Conservation (phyloP, 2,797 vertebrate species). For the Liparis tanakae region DNA sequence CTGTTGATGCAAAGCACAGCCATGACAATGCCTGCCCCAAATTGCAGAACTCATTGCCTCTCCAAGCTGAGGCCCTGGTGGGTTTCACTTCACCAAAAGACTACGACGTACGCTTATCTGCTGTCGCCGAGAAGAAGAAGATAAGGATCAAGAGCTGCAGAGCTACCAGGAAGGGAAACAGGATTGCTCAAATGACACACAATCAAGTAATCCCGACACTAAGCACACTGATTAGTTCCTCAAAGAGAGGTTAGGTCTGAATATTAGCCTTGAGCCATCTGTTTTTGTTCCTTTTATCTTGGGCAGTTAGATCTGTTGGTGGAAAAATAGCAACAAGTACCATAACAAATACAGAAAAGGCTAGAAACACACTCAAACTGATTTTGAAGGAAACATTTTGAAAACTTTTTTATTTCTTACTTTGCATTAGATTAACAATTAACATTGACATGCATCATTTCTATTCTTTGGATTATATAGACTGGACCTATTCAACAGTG, state of each 20-base stretch:
- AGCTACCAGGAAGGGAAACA: constrained; percentile 52
- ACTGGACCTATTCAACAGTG: not conserved
- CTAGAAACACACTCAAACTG: not conserved
- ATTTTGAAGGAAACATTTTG: not conserved
- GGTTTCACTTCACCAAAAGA: constrained; percentile 47
- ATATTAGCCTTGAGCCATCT: constrained; percentile 50
- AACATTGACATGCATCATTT: not conserved
- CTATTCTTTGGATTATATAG: not conserved
- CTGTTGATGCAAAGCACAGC: constrained; percentile 69
- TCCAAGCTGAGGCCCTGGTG: constrained; percentile 23
- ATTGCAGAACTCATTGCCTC: constrained; percentile 45
- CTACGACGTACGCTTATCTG: constrained; percentile 63
- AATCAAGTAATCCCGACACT: constrained; percentile 65
- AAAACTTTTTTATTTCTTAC: not conserved
- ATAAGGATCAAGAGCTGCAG: constrained; percentile 61
- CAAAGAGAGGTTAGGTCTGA: constrained; percentile 37
- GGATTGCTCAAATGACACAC: constrained; percentile 56
- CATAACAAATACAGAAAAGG: not conserved
- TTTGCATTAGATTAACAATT: not conserved
- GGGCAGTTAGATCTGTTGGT: constrained; percentile 1
- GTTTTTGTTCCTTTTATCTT: constrained; percentile 52
- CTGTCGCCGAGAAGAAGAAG: constrained; percentile 40
- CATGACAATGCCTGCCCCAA: constrained; percentile 55
- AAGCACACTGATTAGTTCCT: constrained; percentile 71
- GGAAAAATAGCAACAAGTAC: not conserved